A percentile compares a stretch with the other conserved stretches of the same genome.
These are phyloP conservation scores for Stegodyphus mimosarum DNA, from an alignment of 1,140 invertebrate species.

Conservation along the genomic window DNA sequence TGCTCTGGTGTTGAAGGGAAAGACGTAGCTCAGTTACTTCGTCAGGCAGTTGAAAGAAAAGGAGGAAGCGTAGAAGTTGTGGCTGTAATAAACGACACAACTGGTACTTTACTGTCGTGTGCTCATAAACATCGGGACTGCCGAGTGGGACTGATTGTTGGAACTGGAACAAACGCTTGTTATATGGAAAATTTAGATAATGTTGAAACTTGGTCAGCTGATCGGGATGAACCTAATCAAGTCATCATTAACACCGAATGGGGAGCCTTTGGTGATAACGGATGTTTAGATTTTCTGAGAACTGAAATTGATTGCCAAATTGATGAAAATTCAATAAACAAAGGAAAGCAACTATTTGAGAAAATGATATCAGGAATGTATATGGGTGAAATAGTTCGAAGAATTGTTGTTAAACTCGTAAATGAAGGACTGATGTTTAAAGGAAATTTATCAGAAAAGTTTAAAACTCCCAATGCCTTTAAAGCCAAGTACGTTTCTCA, in stretches of 20 bases:
- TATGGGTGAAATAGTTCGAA: slow-evolving; percentile 76
- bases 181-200: slow-evolving; percentile 91
- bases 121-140: slow-evolving; percentile 90
- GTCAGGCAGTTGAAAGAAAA: slow-evolving; percentile 82
- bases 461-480: slow-evolving; percentile 65
- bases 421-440: slow-evolving; percentile 80
- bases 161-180: slow-evolving; percentile 91
- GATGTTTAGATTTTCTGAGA: slow-evolving; percentile 66
- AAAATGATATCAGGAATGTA: slow-evolving; percentile 81
- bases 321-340: slow-evolving; percentile 66
- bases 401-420: slow-evolving; percentile 81
- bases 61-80: slow-evolving; percentile 85
- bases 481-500: slow-evolving; percentile 95
- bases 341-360: slow-evolving; percentile 73
- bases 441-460: slow-evolving; percentile 75
- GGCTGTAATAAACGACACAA: slow-evolving; percentile 96
- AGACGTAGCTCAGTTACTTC: slow-evolving; percentile 85
- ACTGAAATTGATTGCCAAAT: slow-evolving; percentile 65
- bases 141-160: slow-evolving; percentile 89
- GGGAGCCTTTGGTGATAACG: slow-evolving; percentile 68
- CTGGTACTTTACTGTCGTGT: slow-evolving; percentile 96
- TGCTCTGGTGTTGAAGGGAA: slow-evolving; percentile 86
- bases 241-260: slow-evolving; percentile 68
- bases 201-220: slow-evolving; percentile 69
- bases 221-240: slow-evolving; percentile 63